phyloP scores from a whole-genome alignment of 64 coral and sea anemone genomes.

The Porites australiensis region DNA sequence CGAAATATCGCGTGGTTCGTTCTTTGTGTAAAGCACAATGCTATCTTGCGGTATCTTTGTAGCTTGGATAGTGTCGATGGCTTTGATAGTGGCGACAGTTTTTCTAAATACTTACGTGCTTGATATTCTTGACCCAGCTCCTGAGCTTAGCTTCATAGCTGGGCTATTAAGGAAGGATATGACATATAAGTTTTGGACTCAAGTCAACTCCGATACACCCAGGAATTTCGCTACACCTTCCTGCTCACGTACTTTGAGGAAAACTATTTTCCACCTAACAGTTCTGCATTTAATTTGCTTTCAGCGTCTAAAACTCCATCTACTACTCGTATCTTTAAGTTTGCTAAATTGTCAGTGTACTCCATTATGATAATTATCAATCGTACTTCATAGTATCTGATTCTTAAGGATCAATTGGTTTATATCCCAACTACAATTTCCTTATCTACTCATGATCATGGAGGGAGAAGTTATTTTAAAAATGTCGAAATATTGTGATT shows the following conservation, averaged over 20 bases:
- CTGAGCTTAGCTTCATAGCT: background rate
- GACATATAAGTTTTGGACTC: background rate
- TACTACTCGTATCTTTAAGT: too few species aligned
- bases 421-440: too few species aligned
- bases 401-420: too few species aligned
- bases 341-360: too few species aligned
- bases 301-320: too few species aligned
- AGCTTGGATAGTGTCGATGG: background rate
- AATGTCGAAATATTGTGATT: background rate
- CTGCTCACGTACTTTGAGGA: background rate
- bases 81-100: background rate
- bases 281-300: too few species aligned
- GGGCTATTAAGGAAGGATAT: background rate
- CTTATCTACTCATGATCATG: background rate
- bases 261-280: background rate
- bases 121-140: background rate
- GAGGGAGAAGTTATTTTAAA: background rate
- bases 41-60: background rate
- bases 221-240: background rate
- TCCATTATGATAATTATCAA: too few species aligned
- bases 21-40: too few species aligned
- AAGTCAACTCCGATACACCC: too few species aligned
- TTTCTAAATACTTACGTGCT: background rate
- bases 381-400: too few species aligned
- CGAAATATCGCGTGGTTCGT: background rate